Evolutionary conservation across 2,113 vertebrate genomes (phyloP), one percentile per base, ranked within the genome.

Genomic region (Brienomyrus brachyistius): DNA sequence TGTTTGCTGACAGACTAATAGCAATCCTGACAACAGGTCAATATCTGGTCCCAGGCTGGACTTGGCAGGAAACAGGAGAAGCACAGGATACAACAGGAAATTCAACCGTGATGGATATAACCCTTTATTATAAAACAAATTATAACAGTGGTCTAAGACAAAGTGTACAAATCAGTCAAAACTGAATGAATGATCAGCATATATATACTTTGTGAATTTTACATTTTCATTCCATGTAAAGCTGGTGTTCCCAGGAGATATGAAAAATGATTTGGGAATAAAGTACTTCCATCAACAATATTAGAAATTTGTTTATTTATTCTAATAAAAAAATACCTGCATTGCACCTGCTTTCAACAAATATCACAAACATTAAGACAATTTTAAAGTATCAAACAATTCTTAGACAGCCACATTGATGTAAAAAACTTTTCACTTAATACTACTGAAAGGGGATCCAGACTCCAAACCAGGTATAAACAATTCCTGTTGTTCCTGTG

Each of bases 1-100:
- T 1, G 51, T 90, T 31, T 40, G 86, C 83, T 91, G 89, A 92
- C 92, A 89, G 90, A 85, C 88, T 93, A 92, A 94, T 91, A 91
- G 52, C 92, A 88, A 92, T 91, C 91, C 93, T 89, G 84, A 91
- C 89, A 88, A 91, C 91, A 93, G 91, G 91, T 91, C 88, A 82
- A 91, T 91, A 87, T 35, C 35, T 87, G 89, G 62, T 80, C 59
- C 19, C 5, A 66, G 62, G 62, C 9, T 66, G 62, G n/a, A 66
- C 9, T 62, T 62, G 59, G 59, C 23, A 23, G 59, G 6, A n/a
- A 88, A 62, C 74, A 17, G 84, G 51, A 51, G 85, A 45, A 90
- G 6, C 80, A 43, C 15, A 70, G 84, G 87, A 90, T 88, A 43
- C 59, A 86, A 77, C 45, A 56, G 9, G 31, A 89, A 56, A 52